A percentile compares a stretch with the other conserved stretches of the same genome.
Evolutionary conservation across 2,797 vertebrate species (phyloP).

Genomic region (Nyctibius grandis): DNA sequence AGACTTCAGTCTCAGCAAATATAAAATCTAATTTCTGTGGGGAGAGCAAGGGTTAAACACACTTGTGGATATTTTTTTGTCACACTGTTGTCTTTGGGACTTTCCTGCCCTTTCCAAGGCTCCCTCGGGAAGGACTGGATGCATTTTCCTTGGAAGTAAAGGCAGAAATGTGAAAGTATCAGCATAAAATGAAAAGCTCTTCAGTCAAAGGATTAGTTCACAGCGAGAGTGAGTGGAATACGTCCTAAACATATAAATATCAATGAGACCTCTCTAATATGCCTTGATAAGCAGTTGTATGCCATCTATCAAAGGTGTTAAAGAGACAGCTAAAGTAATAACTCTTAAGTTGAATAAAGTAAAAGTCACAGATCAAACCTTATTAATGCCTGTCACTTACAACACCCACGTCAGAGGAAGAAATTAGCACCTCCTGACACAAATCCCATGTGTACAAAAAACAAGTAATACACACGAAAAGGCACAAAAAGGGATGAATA

Average conservation of each 20-base stretch:
- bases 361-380: slow-evolving; percentile 57
- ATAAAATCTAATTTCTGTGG: not conserved
- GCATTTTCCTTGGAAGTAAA: not conserved
- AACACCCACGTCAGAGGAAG: slow-evolving; percentile 26
- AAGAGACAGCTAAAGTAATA: slow-evolving; percentile 20
- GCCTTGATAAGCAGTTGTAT: not conserved
- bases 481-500: slow-evolving; percentile 28
- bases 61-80: not conserved
- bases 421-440: slow-evolving; percentile 58
- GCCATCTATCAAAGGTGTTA: slow-evolving; percentile 15
- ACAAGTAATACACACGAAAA: slow-evolving; percentile 11
- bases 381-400: slow-evolving; percentile 38
- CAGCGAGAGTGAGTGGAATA: not conserved
- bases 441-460: slow-evolving; percentile 20
- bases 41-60: not conserved
- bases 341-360: not conserved
- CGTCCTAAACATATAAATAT: slow-evolving; percentile 12
- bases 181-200: not conserved
- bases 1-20: not conserved
- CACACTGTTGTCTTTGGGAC: not conserved
- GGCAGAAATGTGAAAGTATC: not conserved
- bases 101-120: not conserved
- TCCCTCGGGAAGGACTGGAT: not conserved
- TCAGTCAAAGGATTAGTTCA: not conserved
- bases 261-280: not conserved